Percentiles rank a stretch among this genome's conserved stretches.
These are phyloP conservation scores for Steinernema feltiae DNA, from an alignment of 1,140 invertebrate species.

Conservation along the genomic window DNA sequence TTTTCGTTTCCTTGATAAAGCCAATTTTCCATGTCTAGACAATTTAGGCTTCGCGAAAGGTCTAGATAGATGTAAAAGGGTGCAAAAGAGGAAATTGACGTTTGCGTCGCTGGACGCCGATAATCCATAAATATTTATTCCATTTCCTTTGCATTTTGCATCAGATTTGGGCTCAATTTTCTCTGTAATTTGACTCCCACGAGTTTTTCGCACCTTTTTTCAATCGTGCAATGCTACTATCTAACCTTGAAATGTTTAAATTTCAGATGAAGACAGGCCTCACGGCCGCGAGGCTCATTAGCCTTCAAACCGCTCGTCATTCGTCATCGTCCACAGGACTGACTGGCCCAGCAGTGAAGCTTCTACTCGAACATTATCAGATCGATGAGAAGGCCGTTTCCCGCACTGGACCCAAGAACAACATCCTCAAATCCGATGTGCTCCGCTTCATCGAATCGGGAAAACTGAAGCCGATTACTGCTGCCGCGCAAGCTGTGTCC, in stretches of 20 bases:
- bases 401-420: conserved; percentile 40
- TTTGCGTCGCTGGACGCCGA: too few relatives aligned
- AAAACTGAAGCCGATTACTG: conserved; percentile 67
- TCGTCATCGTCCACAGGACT: conserved; percentile 7
- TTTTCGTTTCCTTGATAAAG: too few relatives aligned
- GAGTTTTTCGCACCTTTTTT: neutral
- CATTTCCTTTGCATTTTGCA: too few relatives aligned
- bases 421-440: conserved; percentile 64
- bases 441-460: conserved; percentile 77
- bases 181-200: too few relatives aligned
- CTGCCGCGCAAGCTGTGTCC: conserved; percentile 36
- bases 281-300: neutral
- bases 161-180: too few relatives aligned
- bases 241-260: neutral
- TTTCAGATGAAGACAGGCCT: conserved; percentile 7
- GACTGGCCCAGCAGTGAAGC: conserved; percentile 38
- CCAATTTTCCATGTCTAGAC: too few relatives aligned
- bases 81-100: too few relatives aligned
- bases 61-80: too few relatives aligned
- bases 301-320: neutral
- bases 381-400: conserved; percentile 23
- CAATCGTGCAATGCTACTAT: neutral
- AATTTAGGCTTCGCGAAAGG: too few relatives aligned
- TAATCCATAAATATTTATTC: too few relatives aligned
- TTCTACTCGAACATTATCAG: conserved; percentile 36